These are phyloP conservation scores for Oncorhynchus mykiss DNA, from an alignment of 2,113 vertebrate species.

Conservation along the genomic window DNA sequence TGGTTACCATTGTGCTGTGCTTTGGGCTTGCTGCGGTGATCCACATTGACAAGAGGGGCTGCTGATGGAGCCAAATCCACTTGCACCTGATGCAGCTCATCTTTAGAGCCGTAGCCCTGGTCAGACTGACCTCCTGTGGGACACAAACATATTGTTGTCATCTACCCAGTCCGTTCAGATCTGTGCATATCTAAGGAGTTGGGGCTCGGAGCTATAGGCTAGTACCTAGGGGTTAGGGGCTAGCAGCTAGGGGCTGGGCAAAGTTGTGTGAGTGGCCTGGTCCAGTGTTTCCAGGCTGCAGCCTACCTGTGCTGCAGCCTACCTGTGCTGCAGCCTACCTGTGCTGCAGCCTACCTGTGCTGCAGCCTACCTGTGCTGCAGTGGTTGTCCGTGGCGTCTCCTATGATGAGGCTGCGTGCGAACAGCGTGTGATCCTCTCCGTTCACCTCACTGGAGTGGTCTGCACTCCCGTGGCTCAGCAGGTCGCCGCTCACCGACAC, in stretches of 20 bases:
- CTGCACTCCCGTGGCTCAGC: conserved; percentile 85
- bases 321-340: too few relatives aligned
- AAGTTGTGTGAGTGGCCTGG: too few relatives aligned
- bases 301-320: conserved; percentile 23
- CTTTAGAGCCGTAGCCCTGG: conserved; percentile 88
- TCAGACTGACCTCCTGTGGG: conserved; percentile 80
- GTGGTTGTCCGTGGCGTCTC: conserved; percentile 79
- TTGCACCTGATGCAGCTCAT: conserved; percentile 82
- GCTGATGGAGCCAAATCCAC: conserved; percentile 55
- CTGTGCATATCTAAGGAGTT: too few relatives aligned
- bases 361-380: conserved; percentile 80
- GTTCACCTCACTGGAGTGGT: conserved; percentile 86
- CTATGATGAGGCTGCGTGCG: conserved; percentile 75
- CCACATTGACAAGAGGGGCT: conserved; percentile 37
- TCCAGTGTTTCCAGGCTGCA: too few relatives aligned
- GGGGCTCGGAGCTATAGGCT: too few relatives aligned
- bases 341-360: too few relatives aligned
- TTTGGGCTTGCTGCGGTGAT: conserved; percentile 42
- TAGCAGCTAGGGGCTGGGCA: too few relatives aligned
- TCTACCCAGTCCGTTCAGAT: too few relatives aligned
- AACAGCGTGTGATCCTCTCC: conserved; percentile 81
- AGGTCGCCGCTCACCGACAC: conserved; percentile 71
- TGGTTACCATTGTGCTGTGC: conserved; percentile 67
- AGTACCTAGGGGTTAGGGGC: too few relatives aligned
- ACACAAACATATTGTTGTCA: neutral